Percentiles rank a stretch among this genome's conserved stretches.
These are phyloP conservation scores for Sebastes iracundus DNA, from an alignment of 2,797 vertebrate genomes.

Conservation along the genomic window DNA sequence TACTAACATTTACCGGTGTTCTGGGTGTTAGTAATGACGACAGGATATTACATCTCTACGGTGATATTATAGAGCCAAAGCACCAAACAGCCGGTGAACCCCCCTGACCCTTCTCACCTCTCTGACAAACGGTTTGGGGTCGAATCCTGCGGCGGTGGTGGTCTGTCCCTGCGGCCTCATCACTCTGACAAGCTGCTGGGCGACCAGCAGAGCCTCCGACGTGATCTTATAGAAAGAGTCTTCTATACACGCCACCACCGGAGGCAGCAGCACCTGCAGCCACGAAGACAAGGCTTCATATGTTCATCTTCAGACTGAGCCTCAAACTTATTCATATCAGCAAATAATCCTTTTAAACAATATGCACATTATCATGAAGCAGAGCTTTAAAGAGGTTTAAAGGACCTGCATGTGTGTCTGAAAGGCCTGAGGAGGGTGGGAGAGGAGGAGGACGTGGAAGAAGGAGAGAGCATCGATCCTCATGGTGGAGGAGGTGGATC, in stretches of 20 bases:
- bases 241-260: constrained; percentile 88
- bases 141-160: constrained; percentile 55
- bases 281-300: background rate
- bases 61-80: too few species aligned
- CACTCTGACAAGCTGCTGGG: constrained; percentile 90
- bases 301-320: background rate
- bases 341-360: background rate
- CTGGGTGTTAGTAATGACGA: background rate
- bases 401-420: constrained; percentile 87
- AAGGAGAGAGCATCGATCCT: constrained; percentile 91
- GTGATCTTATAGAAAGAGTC: constrained; percentile 96
- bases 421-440: constrained; percentile 87
- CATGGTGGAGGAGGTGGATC: constrained; percentile 92
- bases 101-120: constrained; percentile 63
- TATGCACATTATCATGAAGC: background rate
- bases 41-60: background rate
- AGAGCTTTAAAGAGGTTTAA: background rate
- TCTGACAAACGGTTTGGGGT: constrained; percentile 85
- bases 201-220: constrained; percentile 91
- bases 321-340: background rate
- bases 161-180: constrained; percentile 83
- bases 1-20: too few species aligned
- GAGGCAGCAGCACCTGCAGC: constrained; percentile 83
- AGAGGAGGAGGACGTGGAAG: constrained; percentile 89
- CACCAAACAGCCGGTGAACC: background rate